Conservation (phyloP, 2,888 invertebrate species). For the Scelioninae gen. 1 region DNA sequence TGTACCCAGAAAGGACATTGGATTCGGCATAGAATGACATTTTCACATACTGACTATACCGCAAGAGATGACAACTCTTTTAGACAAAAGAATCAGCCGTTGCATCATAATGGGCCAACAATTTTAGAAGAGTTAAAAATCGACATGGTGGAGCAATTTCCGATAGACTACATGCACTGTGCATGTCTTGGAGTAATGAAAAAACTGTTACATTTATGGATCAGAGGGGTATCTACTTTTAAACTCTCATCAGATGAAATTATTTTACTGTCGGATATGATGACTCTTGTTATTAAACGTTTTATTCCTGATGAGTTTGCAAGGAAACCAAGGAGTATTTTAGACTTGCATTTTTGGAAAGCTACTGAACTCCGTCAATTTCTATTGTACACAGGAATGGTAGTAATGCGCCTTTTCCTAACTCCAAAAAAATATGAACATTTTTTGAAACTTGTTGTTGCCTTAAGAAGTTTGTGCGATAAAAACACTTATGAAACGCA, state of each 20-base stretch:
- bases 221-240: background rate
- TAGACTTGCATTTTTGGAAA: conserved; percentile 64
- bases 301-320: conserved; percentile 25
- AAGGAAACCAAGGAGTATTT: conserved; percentile 16
- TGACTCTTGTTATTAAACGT: conserved; percentile 1
- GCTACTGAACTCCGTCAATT: conserved; percentile 70
- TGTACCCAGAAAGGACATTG: background rate
- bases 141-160: background rate
- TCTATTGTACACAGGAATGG: background rate
- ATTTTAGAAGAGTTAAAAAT: conserved; percentile 2
- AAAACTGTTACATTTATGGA: conserved; percentile 17
- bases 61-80: background rate
- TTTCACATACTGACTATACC: background rate
- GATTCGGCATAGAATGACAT: background rate
- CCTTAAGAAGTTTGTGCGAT: conserved; percentile 54
- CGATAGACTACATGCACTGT: conserved; percentile 14
- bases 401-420: conserved; percentile 1
- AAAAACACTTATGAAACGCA: conserved; percentile 24
- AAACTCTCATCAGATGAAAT: conserved; percentile 1
- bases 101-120: conserved; percentile 1
- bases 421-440: conserved; percentile 42
- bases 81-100: background rate
- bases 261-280: conserved; percentile 4
- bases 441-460: conserved; percentile 71
- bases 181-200: conserved; percentile 29